Conservation (phyloP, 2,888 invertebrate species). For the Lysandra bellargus region DNA sequence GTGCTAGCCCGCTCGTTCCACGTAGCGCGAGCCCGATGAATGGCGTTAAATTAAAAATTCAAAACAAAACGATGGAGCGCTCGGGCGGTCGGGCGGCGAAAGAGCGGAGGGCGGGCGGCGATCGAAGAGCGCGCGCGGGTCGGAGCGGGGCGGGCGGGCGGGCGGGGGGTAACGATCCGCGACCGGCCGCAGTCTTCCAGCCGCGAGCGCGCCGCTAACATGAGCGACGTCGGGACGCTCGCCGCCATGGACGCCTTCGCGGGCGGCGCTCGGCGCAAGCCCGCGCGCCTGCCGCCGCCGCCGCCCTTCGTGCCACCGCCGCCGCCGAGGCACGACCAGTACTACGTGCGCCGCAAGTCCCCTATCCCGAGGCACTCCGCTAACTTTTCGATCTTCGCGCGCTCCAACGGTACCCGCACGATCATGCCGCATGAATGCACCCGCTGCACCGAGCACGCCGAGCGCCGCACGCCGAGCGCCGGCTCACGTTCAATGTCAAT, state of each 20-base stretch:
- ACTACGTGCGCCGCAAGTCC: slow-evolving; percentile 77
- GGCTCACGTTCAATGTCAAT: slow-evolving; percentile 58
- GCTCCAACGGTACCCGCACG: slow-evolving; percentile 65
- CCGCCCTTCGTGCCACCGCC: slow-evolving; percentile 75
- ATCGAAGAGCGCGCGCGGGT: slow-evolving; percentile 76
- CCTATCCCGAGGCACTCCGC: slow-evolving; percentile 69
- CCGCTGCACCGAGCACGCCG: slow-evolving; percentile 27
- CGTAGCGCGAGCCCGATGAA: slow-evolving; percentile 64
- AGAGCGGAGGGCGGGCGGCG: slow-evolving; percentile 73
- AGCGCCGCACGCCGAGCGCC: slow-evolving; percentile 40
- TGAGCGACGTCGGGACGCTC: slow-evolving; percentile 80
- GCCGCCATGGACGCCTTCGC: slow-evolving; percentile 79
- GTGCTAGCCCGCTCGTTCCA: slow-evolving; percentile 56
- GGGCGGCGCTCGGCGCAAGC: slow-evolving; percentile 76
- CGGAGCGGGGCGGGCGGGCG: slow-evolving; percentile 62
- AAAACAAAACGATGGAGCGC: slow-evolving; percentile 71
- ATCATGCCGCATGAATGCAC: slow-evolving; percentile 46
- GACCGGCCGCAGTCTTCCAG: slow-evolving; percentile 72
- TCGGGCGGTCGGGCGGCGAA: slow-evolving; percentile 72
- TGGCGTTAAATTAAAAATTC: slow-evolving; percentile 77
- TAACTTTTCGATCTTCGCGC: slow-evolving; percentile 73
- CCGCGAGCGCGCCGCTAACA: slow-evolving; percentile 76
- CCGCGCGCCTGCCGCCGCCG: slow-evolving; percentile 73
- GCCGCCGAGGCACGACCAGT: slow-evolving; percentile 73
- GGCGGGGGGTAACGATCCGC: slow-evolving; percentile 53